Evolutionary conservation across 2,888 invertebrate genomes (phyloP), one percentile per base, ranked within the genome.

Genomic region (Xylophagus ater): DNA sequence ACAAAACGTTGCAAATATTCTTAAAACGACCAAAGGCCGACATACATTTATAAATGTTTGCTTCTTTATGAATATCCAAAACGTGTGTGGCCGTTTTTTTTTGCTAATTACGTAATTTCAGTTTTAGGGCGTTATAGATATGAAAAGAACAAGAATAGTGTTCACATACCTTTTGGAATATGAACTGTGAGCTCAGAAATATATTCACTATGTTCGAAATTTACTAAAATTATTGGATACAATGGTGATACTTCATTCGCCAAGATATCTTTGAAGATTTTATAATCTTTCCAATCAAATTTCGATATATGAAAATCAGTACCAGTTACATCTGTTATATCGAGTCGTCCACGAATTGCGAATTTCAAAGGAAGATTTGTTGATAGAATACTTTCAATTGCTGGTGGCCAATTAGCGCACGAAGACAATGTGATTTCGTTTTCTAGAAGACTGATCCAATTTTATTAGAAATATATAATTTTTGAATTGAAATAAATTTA

Each of bases 361-460:
- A 79, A 71, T 53, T 79, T 79, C 19, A 74, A 68, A 0, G 78
- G 73, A 0, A 76, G 68, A 43, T 75, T 70, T 28, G 70, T 69
- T 3, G 68, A 56, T 44, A 78, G 68, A 10, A 80, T 68, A 1
- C 71, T 64, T 34, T 77, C 73, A 8, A 77, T 60, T 0, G 78
- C 76, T 0, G 69, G 62, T 41, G 72, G 69, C 78, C 78, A 78
- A 1, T 71, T 70, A 2, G 72, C 60, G 12, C 76, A 69, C 19
- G 66, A 50, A 20, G 52, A 52, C 2, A 56, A 49, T 30, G 57
- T 52, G 28, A 56, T 54, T 37, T 57, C 54, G 43, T 53, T 49
- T 9, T 49, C 18, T 34, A 62, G 20, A 21, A 49, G 34, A 14
- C 7, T 4, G 32, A n/a, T n/a, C 20, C 29, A 20, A 20, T 10